Evolutionary conservation across 2,797 vertebrate species (phyloP), one percentile per base, ranked within the genome.

Genomic region (Chrysocyon brachyurus): DNA sequence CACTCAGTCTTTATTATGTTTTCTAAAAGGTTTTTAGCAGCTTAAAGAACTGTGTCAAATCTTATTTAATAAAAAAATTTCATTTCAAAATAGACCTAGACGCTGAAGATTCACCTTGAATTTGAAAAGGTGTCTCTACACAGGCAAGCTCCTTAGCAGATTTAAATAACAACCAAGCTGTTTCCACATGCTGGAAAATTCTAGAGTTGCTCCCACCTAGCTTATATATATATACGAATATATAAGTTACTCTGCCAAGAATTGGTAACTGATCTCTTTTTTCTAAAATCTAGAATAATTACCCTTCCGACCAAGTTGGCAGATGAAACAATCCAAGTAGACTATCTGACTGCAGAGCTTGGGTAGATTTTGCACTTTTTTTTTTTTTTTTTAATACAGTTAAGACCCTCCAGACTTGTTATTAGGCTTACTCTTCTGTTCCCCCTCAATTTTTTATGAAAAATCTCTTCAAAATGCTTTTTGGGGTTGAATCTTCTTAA

Each of bases 61-160:
- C 40, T 66, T 75, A 70, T 9, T 93, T 86, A 40, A 70, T 68
- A 75, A 72, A 73, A 64, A 92, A 95, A 81, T 31, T 97, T 92
- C 63, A 22, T 84, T 96, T 96, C 89, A 94, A 95, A 94, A 93
- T 15, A 96, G n/a, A 95, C 64, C 83, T 87, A 72, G 33, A 96
- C 52, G 68, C 28, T 28, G 6, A 92, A 81, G 70, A 0, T 64
- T 40, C 83, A 85, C 49, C 72, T 92, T 86, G 72, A 94, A 78
- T 94, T 77, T 68, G 73, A 82, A 63, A 78, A 94, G 21, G 31
- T 56, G 1, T 46, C 68, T 40, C 40, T 22, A 66, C 22, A 61
- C 22, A 61, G 9, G 49, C 49, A 89, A 61, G 52, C 33, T 33
- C 61, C 33, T 93, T 75, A 75, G 14, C 75, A 92, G 56, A 93